A percentile compares a stretch with the other conserved stretches of the same genome.
Evolutionary conservation across 2,888 invertebrate species (phyloP).

Genomic region (Nomada ferruginata): DNA sequence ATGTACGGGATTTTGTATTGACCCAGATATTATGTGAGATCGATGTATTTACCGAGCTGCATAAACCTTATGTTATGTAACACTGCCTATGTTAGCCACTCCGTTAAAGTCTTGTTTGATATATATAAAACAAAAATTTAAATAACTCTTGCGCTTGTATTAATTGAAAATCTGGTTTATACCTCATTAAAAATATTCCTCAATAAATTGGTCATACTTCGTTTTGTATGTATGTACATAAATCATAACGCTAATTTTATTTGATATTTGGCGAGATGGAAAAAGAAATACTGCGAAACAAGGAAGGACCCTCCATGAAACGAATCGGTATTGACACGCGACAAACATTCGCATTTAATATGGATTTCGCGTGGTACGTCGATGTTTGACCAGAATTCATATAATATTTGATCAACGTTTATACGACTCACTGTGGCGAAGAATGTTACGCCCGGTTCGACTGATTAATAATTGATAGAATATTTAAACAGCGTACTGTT

Average conservation of each 20-base stretch:
- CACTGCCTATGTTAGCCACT: background rate
- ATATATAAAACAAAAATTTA: background rate
- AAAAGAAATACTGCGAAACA: background rate
- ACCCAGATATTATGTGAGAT: slow-evolving; percentile 55
- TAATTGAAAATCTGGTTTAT: background rate
- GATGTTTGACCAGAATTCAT: slow-evolving; percentile 27
- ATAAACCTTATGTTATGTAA: slow-evolving; percentile 37
- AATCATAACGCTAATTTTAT: background rate
- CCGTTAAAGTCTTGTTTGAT: background rate
- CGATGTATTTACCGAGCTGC: slow-evolving; percentile 49
- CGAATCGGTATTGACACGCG: slow-evolving; percentile 7
- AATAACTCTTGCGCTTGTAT: background rate
- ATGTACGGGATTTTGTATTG: slow-evolving; percentile 54
- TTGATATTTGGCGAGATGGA: too few relatives aligned
- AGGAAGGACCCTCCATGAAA: background rate
- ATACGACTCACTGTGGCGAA: background rate
- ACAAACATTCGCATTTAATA: slow-evolving; percentile 27
- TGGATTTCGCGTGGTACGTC: background rate
- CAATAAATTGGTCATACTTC: background rate
- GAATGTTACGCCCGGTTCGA: background rate
- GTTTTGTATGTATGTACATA: background rate
- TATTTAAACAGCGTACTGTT: background rate
- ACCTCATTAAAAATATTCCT: background rate
- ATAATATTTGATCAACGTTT: slow-evolving; percentile 21
- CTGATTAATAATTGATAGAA: background rate